phyloP scores from a whole-genome alignment of 2,797 vertebrate genomes.

The Phrynocephalus vlangalii region DNA sequence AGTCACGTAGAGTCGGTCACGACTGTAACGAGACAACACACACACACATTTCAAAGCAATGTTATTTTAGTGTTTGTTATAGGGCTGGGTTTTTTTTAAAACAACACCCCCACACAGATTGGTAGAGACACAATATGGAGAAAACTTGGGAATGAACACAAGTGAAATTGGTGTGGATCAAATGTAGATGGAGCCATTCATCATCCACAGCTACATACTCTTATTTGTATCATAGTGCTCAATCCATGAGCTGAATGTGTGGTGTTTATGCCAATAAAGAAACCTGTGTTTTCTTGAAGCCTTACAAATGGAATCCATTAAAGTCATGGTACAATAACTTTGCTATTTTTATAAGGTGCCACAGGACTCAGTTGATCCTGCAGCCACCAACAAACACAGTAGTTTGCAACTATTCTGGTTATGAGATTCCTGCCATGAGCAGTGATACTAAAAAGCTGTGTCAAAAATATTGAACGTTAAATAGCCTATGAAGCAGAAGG shows the following conservation, averaged over 20 bases:
- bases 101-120: background rate
- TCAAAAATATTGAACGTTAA: background rate
- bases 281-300: background rate
- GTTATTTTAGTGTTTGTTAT: background rate
- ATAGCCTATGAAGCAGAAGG: accelerated
- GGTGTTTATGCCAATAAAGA: too few species aligned
- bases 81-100: too few species aligned
- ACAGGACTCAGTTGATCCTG: background rate
- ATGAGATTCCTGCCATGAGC: too few species aligned
- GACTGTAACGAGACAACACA: too few species aligned
- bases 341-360: background rate
- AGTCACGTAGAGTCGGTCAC: too few species aligned
- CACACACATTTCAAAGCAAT: background rate
- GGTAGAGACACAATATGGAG: background rate
- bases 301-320: background rate
- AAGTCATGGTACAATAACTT: background rate
- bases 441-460: too few species aligned
- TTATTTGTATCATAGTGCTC: background rate
- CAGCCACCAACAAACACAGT: background rate
- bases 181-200: background rate
- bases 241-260: too few species aligned
- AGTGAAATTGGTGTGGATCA: background rate
- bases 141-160: background rate
- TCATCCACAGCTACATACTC: too few species aligned
- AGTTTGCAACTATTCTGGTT: too few species aligned